Evolutionary conservation across 2,113 vertebrate genomes (phyloP).

Genomic region (Calyptommatus sinebrachiatus): DNA sequence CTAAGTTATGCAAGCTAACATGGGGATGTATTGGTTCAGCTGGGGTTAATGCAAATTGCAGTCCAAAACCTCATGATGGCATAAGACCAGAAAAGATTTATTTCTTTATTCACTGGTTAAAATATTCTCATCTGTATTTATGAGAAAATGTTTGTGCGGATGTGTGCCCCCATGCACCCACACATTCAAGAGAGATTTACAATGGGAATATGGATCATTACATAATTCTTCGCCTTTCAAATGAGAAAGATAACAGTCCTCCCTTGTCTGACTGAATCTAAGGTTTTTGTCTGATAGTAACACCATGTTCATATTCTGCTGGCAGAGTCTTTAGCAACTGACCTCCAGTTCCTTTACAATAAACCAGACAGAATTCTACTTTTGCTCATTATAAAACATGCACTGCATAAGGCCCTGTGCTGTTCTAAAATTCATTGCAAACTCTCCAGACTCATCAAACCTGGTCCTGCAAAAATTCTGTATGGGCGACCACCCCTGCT

Average conservation of each 20-base stretch:
- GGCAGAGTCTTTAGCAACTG: neutral
- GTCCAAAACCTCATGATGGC: no score
- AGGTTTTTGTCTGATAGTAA: neutral
- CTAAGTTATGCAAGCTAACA: no score
- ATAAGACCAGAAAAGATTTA: no score
- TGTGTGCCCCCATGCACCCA: neutral
- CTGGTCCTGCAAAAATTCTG: constrained; percentile 10
- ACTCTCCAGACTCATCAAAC: neutral
- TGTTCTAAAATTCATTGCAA: neutral
- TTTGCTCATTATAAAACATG: neutral
- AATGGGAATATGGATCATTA: neutral
- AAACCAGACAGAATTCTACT: neutral
- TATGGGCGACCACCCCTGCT: constrained; percentile 14
- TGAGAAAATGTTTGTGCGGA: neutral
- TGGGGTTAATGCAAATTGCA: no score
- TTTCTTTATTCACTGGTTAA: no score
- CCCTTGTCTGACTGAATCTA: neutral
- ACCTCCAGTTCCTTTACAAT: neutral
- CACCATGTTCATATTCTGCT: neutral
- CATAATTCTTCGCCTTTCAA: neutral
- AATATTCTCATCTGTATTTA: neutral
- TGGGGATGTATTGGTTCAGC: no score
- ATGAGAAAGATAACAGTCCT: neutral
- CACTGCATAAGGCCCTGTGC: neutral
- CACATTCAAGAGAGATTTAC: neutral